A percentile compares a stretch with the other conserved stretches of the same genome.
phyloP scores from a whole-genome alignment of 2,888 invertebrate species.

The Epinotia nisella region DNA sequence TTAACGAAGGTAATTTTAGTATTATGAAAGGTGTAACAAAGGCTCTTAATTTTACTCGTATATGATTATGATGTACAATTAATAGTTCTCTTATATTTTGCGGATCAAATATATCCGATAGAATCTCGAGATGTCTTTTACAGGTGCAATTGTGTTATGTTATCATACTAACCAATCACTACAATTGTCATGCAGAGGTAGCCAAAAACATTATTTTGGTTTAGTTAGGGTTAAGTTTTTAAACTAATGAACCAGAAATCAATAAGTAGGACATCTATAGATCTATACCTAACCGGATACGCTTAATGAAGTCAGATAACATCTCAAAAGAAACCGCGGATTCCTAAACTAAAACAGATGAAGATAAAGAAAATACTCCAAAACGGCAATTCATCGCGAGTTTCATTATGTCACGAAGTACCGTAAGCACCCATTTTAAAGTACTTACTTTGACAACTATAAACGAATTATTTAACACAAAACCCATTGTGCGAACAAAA shows the following conservation, averaged over 20 bases:
- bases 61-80: neutral
- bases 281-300: slow-evolving; percentile 31
- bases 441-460: slow-evolving; percentile 60
- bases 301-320: slow-evolving; percentile 37
- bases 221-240: no score
- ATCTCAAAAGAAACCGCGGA: slow-evolving; percentile 38
- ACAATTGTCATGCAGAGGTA: no score
- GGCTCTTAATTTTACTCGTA: no score
- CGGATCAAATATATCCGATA: neutral
- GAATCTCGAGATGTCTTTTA: neutral
- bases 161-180: no score
- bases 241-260: slow-evolving; percentile 22
- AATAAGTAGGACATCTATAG: slow-evolving; percentile 29
- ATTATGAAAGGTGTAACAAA: neutral
- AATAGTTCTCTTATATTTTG: neutral
- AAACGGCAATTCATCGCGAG: slow-evolving; percentile 42
- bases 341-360: slow-evolving; percentile 38
- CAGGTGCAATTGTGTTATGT: no score
- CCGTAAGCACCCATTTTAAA: slow-evolving; percentile 70
- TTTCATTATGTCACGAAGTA: slow-evolving; percentile 31
- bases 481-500: slow-evolving; percentile 70
- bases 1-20: neutral
- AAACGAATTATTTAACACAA: slow-evolving; percentile 76
- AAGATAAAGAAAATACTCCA: slow-evolving; percentile 34
- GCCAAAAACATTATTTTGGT: no score